phyloP scores from a whole-genome alignment of 1,140 invertebrate species.

The Drosophila bipectinata region DNA sequence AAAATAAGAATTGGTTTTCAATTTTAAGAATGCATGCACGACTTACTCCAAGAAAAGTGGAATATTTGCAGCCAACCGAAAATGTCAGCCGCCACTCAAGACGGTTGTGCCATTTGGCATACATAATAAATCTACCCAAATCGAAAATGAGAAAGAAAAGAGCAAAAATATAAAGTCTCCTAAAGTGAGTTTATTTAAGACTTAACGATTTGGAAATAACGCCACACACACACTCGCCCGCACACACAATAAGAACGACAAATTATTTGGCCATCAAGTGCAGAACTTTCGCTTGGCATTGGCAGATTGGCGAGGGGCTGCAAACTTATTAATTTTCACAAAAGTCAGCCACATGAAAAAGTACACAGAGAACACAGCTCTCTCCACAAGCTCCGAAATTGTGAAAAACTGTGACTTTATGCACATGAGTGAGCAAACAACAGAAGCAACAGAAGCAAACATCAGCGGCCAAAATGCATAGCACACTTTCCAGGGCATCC shows the following conservation, averaged over 20 bases:
- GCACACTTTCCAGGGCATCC: conserved; percentile 52
- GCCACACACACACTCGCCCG: conserved; percentile 39
- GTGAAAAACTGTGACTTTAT: conserved; percentile 58
- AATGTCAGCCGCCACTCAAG: conserved; percentile 76
- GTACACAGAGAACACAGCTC: conserved; percentile 19
- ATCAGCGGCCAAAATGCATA: conserved; percentile 47
- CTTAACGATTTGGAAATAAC: conserved; percentile 80
- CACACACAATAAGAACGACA: conserved; percentile 65
- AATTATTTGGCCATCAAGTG: conserved; percentile 78
- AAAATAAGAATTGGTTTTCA: conserved; percentile 47
- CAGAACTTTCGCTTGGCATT: conserved; percentile 57
- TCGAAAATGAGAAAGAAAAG: conserved; percentile 36
- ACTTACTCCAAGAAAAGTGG: conserved; percentile 49
- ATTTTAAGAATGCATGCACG: conserved; percentile 45
- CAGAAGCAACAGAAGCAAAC: conserved; percentile 19
- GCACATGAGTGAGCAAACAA: conserved; percentile 69
- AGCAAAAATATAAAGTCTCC: conserved; percentile 4
- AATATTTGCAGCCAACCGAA: conserved; percentile 57
- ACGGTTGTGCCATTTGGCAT: conserved; percentile 43
- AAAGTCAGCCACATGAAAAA: conserved; percentile 58
- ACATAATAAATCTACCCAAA: conserved; percentile 70
- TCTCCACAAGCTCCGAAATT: conserved; percentile 3
- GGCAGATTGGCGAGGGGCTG: conserved; percentile 18
- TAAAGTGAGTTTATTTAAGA: conserved; percentile 60
- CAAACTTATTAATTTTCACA: conserved; percentile 78